Evolutionary conservation across 2,113 vertebrate species (phyloP).

Genomic region (Notothenia coriiceps): DNA sequence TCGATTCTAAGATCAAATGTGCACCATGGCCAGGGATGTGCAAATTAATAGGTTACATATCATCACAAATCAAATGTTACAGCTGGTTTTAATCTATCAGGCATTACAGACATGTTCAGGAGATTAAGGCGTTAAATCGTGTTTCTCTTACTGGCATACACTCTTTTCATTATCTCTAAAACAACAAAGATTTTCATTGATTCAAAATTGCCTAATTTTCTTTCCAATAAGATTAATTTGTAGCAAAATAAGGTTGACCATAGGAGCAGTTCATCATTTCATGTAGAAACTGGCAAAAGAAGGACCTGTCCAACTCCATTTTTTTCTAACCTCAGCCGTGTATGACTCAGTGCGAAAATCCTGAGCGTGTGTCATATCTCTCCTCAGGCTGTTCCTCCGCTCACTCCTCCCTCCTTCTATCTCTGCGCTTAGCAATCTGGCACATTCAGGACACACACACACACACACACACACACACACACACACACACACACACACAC

Average conservation of each 20-base stretch:
- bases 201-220: neutral
- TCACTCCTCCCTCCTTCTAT: constrained; percentile 64
- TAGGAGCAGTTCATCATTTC: neutral
- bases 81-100: constrained; percentile 16
- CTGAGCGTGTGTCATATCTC: constrained; percentile 58
- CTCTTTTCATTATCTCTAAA: neutral
- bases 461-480: neutral
- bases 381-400: constrained; percentile 73
- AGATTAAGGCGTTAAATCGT: neutral
- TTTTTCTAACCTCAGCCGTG: constrained; percentile 71
- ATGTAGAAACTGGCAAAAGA: constrained; percentile 4
- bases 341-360: constrained; percentile 59
- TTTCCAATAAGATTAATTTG: neutral
- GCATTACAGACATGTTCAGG: neutral
- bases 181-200: neutral
- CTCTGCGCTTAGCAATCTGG: constrained; percentile 69
- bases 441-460: constrained; percentile 34
- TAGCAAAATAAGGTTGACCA: neutral
- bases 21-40: neutral
- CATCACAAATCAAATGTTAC: constrained; percentile 18
- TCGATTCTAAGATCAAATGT: constrained; percentile 32
- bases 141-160: neutral
- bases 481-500: constrained; percentile 18
- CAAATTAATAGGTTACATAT: constrained; percentile 25
- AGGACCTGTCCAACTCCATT: constrained; percentile 17